Evolutionary conservation across 2,888 invertebrate species (phyloP).

Genomic region (Amphipyra tragopoginis): DNA sequence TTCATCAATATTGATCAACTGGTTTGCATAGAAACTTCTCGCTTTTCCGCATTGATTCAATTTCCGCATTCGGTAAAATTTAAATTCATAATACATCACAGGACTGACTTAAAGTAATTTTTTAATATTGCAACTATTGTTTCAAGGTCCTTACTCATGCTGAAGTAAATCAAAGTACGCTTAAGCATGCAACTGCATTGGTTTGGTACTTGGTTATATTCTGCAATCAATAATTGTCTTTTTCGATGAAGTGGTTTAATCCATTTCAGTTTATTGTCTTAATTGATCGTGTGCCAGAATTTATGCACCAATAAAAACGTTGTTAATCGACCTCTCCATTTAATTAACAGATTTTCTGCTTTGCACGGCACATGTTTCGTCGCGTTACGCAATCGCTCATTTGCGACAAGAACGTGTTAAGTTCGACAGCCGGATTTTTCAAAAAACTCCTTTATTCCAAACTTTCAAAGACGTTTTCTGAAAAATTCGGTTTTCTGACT

Average conservation of each 20-base stretch:
- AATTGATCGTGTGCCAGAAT: slow-evolving; percentile 13
- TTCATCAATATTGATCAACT: too few species aligned
- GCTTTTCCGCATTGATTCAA: neutral
- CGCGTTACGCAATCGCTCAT: too few species aligned
- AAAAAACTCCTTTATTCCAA: too few species aligned
- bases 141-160: neutral
- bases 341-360: slow-evolving; percentile 11
- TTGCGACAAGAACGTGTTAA: too few species aligned
- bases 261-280: slow-evolving; percentile 13
- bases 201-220: neutral
- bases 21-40: neutral
- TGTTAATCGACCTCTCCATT: slow-evolving; percentile 20
- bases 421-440: too few species aligned
- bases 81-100: too few species aligned
- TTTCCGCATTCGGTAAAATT: slow-evolving; percentile 11
- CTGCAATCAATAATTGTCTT: neutral
- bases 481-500: too few species aligned
- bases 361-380: too few species aligned
- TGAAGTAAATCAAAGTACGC: neutral
- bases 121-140: neutral
- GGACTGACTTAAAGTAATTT: neutral
- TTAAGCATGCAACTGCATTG: neutral
- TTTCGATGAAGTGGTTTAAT: slow-evolving; percentile 1
- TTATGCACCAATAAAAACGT: slow-evolving; percentile 25
- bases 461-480: too few species aligned